Conservation (phyloP, 2,113 vertebrate genomes). For the Coptodon bakossiorum region DNA sequence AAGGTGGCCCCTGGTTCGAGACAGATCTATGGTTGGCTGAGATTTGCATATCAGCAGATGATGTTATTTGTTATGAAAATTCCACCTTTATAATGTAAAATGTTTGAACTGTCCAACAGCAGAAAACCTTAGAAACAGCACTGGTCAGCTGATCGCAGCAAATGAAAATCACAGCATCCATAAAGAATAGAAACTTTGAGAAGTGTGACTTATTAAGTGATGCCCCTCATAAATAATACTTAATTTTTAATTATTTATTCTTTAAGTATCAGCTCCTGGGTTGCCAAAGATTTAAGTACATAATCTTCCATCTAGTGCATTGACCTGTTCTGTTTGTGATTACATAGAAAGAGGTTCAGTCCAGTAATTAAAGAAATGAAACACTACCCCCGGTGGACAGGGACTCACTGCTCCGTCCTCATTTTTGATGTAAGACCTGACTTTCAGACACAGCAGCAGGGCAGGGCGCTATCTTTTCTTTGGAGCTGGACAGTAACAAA, state of each 20-base stretch:
- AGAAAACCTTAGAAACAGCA: not conserved
- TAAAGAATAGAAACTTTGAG: not conserved
- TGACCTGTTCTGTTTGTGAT: not conserved
- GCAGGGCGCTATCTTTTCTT: not conserved
- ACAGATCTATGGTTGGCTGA: not conserved
- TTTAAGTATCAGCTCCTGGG: not conserved
- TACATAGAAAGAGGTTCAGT: not conserved
- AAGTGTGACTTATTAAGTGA: not conserved
- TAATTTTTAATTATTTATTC: not conserved
- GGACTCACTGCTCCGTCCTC: not conserved
- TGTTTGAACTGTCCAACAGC: not conserved
- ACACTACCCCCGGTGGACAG: not conserved
- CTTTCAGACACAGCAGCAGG: not conserved
- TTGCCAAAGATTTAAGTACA: not conserved
- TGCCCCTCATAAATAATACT: too few relatives aligned
- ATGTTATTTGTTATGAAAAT: not conserved
- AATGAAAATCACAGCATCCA: not conserved
- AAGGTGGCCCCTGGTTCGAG: not conserved
- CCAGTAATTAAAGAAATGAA: not conserved
- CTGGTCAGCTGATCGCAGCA: not conserved
- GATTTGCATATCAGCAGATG: not conserved
- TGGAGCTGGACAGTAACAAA: not conserved
- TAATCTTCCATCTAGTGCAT: not conserved
- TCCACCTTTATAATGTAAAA: not conserved
- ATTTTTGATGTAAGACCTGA: not conserved